These are phyloP conservation scores for Coreoperca whiteheadi DNA, from an alignment of 2,113 vertebrate genomes.

Conservation along the genomic window DNA sequence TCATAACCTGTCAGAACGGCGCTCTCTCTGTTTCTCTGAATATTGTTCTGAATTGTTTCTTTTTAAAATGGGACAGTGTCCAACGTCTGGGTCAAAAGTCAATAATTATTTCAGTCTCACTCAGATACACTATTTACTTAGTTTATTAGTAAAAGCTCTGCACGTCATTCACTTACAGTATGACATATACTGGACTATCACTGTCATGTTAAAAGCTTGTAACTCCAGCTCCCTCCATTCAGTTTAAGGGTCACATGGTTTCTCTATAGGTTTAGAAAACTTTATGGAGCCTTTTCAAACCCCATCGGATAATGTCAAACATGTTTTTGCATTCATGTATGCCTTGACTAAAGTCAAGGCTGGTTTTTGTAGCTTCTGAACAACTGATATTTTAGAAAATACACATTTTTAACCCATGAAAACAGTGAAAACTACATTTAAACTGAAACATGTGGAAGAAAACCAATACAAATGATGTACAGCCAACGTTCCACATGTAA, in stretches of 20 bases:
- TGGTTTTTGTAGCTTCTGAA: conserved; percentile 2
- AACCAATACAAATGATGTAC: not conserved
- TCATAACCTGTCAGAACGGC: conserved; percentile 1
- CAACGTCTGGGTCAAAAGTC: not conserved
- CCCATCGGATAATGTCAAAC: not conserved
- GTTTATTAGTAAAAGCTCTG: not conserved
- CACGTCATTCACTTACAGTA: not conserved
- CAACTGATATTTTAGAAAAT: conserved; percentile 18
- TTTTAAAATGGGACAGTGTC: not conserved
- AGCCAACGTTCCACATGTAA: conserved; percentile 24
- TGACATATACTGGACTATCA: not conserved
- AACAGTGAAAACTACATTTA: conserved; percentile 1
- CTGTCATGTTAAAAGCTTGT: not conserved
- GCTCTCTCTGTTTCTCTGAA: not conserved
- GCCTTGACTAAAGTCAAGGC: not conserved
- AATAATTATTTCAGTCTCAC: not conserved
- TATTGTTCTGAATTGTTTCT: not conserved
- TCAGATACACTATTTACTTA: not conserved
- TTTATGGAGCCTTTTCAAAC: not conserved
- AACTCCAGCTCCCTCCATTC: not conserved
- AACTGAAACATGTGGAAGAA: conserved; percentile 37
- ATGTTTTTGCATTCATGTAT: not conserved
- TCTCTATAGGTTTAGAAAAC: not conserved
- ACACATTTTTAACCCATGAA: not conserved
- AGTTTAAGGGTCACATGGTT: not conserved